phyloP scores from a whole-genome alignment of 1,140 invertebrate species.

The Bicyclus anynana region DNA sequence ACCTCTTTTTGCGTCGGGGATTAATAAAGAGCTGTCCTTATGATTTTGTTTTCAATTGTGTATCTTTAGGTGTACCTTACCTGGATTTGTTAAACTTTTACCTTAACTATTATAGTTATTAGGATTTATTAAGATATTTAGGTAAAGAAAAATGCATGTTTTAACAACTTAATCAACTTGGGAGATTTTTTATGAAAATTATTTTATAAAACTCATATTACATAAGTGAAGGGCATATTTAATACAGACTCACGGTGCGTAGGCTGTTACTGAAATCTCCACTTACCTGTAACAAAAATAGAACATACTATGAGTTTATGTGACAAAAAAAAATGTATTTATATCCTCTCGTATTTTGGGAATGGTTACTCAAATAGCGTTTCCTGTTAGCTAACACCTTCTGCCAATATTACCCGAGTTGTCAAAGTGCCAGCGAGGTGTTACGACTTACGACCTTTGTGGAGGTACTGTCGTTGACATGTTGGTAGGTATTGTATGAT shows the following conservation, averaged over 20 bases:
- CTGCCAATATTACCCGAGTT: constrained; percentile 55
- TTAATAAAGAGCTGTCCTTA: too few species aligned
- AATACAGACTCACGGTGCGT: constrained; percentile 2
- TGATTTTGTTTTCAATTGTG: too few species aligned
- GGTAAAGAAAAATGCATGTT: too few species aligned
- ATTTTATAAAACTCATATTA: too few species aligned
- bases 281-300: constrained; percentile 25
- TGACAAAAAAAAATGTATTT: neutral
- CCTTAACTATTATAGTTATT: too few species aligned
- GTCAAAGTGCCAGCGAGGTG: constrained; percentile 62
- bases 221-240: neutral
- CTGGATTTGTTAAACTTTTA: too few species aligned
- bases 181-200: too few species aligned
- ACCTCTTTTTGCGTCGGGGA: too few species aligned
- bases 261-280: neutral
- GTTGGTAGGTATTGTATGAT: constrained; percentile 41
- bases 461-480: constrained; percentile 39
- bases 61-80: too few species aligned
- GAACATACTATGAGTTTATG: constrained; percentile 6
- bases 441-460: constrained; percentile 50
- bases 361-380: constrained; percentile 51
- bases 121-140: too few species aligned
- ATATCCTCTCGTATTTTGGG: constrained; percentile 24
- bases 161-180: too few species aligned
- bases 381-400: constrained; percentile 55